These are phyloP conservation scores for Heliocidaris tuberculata DNA, from an alignment of 35 echinoderm and acorn worm genomes.

Conservation along the genomic window DNA sequence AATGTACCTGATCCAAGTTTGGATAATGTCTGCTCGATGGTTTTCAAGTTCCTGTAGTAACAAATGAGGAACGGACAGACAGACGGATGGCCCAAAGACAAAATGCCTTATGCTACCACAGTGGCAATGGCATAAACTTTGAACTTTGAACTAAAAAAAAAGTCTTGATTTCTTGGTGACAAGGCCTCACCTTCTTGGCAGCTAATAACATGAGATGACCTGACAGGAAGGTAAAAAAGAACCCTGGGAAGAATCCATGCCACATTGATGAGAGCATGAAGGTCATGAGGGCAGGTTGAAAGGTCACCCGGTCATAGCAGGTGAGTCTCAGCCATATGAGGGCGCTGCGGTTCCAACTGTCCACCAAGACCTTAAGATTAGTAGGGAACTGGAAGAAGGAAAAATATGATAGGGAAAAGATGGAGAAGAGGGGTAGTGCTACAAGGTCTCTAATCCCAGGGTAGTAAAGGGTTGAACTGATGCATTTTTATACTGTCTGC, in stretches of 20 bases:
- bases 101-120: too few relatives aligned
- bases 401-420: not conserved
- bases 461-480: not conserved
- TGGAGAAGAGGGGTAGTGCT: not conserved
- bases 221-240: constrained; percentile 79
- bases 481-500: not conserved
- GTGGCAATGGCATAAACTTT: too few relatives aligned
- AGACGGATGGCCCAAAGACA: too few relatives aligned
- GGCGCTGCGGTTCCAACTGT: constrained; percentile 85
- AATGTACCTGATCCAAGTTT: too few relatives aligned
- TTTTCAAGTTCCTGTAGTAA: too few relatives aligned
- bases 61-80: too few relatives aligned
- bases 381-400: constrained; percentile 69
- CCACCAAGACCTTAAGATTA: constrained; percentile 78
- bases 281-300: constrained; percentile 72
- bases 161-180: too few relatives aligned
- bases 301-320: constrained; percentile 88
- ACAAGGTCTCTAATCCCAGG: not conserved
- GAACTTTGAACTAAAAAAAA: too few relatives aligned
- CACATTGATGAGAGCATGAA: constrained; percentile 87
- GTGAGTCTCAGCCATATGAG: constrained; percentile 79
- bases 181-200: constrained; percentile 56
- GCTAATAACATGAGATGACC: constrained; percentile 68
- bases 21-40: too few relatives aligned
- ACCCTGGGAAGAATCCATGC: constrained; percentile 96